Evolutionary conservation across 2,797 vertebrate species (phyloP).

Genomic region (Fundulus diaphanus): DNA sequence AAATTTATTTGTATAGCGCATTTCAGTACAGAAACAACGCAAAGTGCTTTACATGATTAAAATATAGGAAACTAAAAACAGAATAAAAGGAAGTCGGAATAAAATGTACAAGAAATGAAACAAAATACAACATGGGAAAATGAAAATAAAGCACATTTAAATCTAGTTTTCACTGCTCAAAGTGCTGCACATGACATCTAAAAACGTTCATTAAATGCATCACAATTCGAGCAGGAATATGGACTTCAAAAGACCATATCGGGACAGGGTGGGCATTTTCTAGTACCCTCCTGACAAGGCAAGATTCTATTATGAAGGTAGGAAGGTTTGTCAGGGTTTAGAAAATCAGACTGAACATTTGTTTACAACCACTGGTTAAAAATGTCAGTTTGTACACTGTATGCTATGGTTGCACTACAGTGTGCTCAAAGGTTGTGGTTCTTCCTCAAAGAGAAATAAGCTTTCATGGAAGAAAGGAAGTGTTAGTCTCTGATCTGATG

Average conservation of each 20-base stretch:
- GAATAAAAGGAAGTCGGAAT: no score
- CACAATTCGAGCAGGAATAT: no score
- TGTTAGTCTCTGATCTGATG: background rate
- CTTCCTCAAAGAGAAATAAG: background rate
- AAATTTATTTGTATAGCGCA: no score
- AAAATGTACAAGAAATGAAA: no score
- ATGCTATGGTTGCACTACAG: background rate
- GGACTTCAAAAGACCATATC: background rate
- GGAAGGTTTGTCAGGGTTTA: background rate
- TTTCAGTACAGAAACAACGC: no score
- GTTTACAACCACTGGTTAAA: background rate
- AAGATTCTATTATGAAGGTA: background rate
- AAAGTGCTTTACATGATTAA: no score
- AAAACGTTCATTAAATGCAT: no score
- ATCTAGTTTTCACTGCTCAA: background rate
- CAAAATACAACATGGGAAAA: no score
- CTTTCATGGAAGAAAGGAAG: constrained; percentile 30
- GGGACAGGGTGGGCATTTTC: no score
- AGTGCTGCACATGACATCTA: no score
- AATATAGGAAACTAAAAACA: no score
- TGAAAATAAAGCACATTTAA: background rate
- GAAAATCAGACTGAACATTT: background rate
- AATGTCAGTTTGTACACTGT: background rate
- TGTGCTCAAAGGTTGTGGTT: background rate
- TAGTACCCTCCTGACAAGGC: no score